A percentile compares a stretch with the other conserved stretches of the same genome.
Evolutionary conservation across 2,888 invertebrate species (phyloP).

Genomic region (Phaonia tiefii): DNA sequence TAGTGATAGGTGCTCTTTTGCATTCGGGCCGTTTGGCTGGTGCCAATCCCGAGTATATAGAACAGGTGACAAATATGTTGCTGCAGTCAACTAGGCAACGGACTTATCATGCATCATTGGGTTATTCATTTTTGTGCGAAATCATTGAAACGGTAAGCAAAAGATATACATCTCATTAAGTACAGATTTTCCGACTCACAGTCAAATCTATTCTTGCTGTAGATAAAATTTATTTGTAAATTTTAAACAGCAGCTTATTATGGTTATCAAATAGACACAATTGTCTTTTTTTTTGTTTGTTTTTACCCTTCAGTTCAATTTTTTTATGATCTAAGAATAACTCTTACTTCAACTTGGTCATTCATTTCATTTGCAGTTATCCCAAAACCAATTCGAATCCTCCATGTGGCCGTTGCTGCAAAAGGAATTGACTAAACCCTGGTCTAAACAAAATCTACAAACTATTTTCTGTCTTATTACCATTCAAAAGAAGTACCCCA

Average conservation of each 20-base stretch:
- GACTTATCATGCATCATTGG: conserved; percentile 77
- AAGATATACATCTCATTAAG: too few relatives aligned
- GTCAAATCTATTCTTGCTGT: too few relatives aligned
- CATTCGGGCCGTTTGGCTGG: conserved; percentile 83
- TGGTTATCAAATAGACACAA: too few relatives aligned
- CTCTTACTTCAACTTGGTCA: too few relatives aligned
- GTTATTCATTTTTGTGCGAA: conserved; percentile 84
- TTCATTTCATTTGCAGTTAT: conserved; percentile 78
- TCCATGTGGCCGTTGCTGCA: conserved; percentile 84
- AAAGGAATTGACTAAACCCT: conserved; percentile 83
- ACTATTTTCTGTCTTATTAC: conserved; percentile 84
- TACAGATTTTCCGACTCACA: too few relatives aligned
- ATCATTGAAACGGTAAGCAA: conserved; percentile 82
- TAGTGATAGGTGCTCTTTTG: conserved; percentile 86
- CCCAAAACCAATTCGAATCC: conserved; percentile 82
- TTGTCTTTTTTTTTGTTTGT: too few relatives aligned
- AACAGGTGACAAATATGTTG: conserved; percentile 80
- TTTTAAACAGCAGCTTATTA: too few relatives aligned
- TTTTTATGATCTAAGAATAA: too few relatives aligned
- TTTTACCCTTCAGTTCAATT: too few relatives aligned
- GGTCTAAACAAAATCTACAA: conserved; percentile 85
- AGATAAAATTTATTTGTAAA: too few relatives aligned
- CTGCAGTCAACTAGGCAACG: conserved; percentile 71
- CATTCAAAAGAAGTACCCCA: conserved; percentile 80
- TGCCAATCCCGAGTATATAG: conserved; percentile 81